A percentile compares a stretch with the other conserved stretches of the same genome.
Conservation (phyloP, 2,888 invertebrate species). For the Himalopsyche anomala region DNA sequence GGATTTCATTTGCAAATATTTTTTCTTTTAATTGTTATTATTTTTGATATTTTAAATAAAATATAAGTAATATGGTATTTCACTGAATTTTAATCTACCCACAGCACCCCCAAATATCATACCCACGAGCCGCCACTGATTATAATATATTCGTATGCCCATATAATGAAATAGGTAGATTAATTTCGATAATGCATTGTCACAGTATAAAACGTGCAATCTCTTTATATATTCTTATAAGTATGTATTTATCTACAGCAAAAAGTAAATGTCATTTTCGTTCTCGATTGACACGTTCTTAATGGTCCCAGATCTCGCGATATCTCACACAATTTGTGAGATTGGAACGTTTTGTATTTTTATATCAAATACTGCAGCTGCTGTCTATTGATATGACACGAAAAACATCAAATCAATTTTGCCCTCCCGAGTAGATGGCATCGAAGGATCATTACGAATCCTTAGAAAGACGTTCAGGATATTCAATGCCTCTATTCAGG, state of each 20-base stretch:
- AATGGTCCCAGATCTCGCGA: slow-evolving; percentile 29
- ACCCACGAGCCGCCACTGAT: too few species aligned
- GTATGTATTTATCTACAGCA: neutral
- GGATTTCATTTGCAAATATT: too few species aligned
- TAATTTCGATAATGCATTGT: neutral
- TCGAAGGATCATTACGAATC: slow-evolving; percentile 3
- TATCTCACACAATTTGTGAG: slow-evolving; percentile 36
- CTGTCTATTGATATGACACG: slow-evolving; percentile 36
- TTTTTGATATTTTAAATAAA: too few species aligned
- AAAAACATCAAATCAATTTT: slow-evolving; percentile 32
- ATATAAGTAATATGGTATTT: too few species aligned
- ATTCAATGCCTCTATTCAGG: slow-evolving; percentile 5
- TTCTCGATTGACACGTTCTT: slow-evolving; percentile 9
- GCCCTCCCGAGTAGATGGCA: slow-evolving; percentile 11
- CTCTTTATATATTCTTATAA: neutral
- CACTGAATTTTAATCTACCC: too few species aligned
- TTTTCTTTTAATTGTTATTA: too few species aligned
- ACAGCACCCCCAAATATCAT: too few species aligned
- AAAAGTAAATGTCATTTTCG: slow-evolving; percentile 20
- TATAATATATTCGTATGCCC: too few species aligned
- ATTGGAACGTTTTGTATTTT: slow-evolving; percentile 33
- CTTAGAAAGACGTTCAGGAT: slow-evolving; percentile 31
- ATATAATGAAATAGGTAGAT: neutral
- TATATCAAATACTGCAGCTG: slow-evolving; percentile 22
- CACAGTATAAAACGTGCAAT: neutral